A percentile compares a stretch with the other conserved stretches of the same genome.
Evolutionary conservation across 2,888 invertebrate species (phyloP).

Genomic region (Xestia sexstrigata): DNA sequence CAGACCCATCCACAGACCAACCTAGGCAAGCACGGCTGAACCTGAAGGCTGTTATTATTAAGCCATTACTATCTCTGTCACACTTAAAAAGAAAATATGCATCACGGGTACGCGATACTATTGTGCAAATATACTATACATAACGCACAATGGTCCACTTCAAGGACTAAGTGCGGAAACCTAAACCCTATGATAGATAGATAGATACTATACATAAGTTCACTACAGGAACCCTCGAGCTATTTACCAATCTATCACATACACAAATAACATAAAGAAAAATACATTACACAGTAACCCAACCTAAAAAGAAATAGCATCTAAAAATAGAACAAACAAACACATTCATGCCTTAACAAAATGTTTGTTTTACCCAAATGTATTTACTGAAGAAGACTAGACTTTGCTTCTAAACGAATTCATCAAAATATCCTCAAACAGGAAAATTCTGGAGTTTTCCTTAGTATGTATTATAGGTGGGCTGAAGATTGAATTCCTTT

Average conservation of each 20-base stretch:
- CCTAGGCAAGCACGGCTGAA: too few species aligned
- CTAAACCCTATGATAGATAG: too few species aligned
- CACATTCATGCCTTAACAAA: not conserved
- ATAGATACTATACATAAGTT: too few species aligned
- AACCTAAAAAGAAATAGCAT: slow-evolving; percentile 7
- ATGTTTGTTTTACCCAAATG: slow-evolving; percentile 34
- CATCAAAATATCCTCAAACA: slow-evolving; percentile 19
- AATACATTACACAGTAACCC: not conserved
- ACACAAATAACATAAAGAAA: slow-evolving; percentile 1
- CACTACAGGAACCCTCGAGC: not conserved
- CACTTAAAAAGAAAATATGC: not conserved
- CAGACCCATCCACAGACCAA: too few species aligned
- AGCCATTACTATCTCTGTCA: not conserved
- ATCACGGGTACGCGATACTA: not conserved
- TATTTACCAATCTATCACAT: slow-evolving; percentile 14
- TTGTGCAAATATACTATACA: not conserved
- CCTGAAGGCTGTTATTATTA: too few species aligned
- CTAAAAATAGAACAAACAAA: slow-evolving; percentile 4
- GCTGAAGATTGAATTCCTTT: slow-evolving; percentile 44
- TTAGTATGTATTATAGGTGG: slow-evolving; percentile 24
- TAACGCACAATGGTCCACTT: too few species aligned
- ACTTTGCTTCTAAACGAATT: slow-evolving; percentile 33
- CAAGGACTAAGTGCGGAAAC: too few species aligned
- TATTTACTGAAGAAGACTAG: slow-evolving; percentile 40
- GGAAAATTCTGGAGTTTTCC: slow-evolving; percentile 11